Conservation (phyloP, 1,140 invertebrate species). For the Diorhabda sublineata region DNA sequence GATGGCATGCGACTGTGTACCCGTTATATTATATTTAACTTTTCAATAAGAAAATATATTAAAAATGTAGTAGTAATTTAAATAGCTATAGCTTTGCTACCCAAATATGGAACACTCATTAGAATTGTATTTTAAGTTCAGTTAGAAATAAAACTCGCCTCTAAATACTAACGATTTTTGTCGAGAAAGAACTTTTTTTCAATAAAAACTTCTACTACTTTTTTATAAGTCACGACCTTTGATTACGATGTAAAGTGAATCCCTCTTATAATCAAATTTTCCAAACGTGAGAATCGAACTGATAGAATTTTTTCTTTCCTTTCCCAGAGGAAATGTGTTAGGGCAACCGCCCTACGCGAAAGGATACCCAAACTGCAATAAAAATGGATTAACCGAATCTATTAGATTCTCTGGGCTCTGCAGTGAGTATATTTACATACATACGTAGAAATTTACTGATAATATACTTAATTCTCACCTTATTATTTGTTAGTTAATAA, state of each 20-base stretch:
- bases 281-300: slow-evolving; percentile 9
- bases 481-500: no score
- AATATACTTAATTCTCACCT: no score
- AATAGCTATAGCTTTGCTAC: no score
- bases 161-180: background rate
- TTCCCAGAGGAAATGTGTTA: slow-evolving; percentile 67
- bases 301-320: slow-evolving; percentile 17
- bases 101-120: no score
- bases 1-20: no score
- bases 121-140: no score
- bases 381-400: slow-evolving; percentile 64
- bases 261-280: slow-evolving; percentile 10
- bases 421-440: slow-evolving; percentile 51
- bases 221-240: background rate
- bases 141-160: no score
- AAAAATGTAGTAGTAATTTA: no score
- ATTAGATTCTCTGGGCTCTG: slow-evolving; percentile 71
- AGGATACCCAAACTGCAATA: slow-evolving; percentile 66
- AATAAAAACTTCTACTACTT: background rate
- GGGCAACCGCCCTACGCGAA: slow-evolving; percentile 70
- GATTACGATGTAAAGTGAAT: background rate
- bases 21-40: no score
- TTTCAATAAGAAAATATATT: no score
- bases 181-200: background rate
- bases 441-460: no score